A percentile compares a stretch with the other conserved stretches of the same genome.
Conservation (phyloP, 2,888 invertebrate genomes). For the Phengaris alcon region DNA sequence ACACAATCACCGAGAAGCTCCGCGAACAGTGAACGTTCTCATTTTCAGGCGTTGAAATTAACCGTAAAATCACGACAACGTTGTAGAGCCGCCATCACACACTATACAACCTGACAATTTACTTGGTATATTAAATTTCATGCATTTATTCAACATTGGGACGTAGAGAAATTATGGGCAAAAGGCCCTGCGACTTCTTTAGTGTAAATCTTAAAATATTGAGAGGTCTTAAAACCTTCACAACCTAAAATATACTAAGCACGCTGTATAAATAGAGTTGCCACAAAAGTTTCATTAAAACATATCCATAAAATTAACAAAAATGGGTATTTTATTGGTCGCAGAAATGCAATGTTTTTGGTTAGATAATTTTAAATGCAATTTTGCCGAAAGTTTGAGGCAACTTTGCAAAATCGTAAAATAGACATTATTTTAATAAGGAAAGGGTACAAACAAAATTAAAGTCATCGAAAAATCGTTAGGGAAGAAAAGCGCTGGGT, state of each 20-base stretch:
- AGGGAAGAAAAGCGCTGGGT: constrained; percentile 62
- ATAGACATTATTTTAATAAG: not conserved
- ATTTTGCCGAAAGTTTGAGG: not conserved
- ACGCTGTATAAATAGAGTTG: not conserved
- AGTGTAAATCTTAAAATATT: not conserved
- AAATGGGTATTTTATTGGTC: constrained; percentile 3
- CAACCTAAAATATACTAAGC: constrained; percentile 2
- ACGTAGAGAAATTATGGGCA: constrained; percentile 30
- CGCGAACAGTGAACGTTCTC: not conserved
- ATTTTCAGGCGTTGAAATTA: not conserved
- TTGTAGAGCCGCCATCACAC: not conserved
- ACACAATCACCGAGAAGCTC: not conserved
- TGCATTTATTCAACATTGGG: too few species aligned
- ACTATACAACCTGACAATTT: not conserved
- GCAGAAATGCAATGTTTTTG: not conserved
- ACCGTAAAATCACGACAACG: not conserved
- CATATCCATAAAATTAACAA: not conserved
- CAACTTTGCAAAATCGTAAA: constrained; percentile 9
- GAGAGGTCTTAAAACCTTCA: not conserved
- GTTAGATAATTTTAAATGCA: constrained; percentile 16
- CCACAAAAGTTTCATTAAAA: not conserved
- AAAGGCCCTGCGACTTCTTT: not conserved
- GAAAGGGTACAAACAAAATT: constrained; percentile 42
- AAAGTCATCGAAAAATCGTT: constrained; percentile 49
- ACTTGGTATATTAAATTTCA: not conserved